A percentile compares a stretch with the other conserved stretches of the same genome.
Evolutionary conservation across 2,113 vertebrate genomes (phyloP).

Genomic region (Damaliscus lunatus): DNA sequence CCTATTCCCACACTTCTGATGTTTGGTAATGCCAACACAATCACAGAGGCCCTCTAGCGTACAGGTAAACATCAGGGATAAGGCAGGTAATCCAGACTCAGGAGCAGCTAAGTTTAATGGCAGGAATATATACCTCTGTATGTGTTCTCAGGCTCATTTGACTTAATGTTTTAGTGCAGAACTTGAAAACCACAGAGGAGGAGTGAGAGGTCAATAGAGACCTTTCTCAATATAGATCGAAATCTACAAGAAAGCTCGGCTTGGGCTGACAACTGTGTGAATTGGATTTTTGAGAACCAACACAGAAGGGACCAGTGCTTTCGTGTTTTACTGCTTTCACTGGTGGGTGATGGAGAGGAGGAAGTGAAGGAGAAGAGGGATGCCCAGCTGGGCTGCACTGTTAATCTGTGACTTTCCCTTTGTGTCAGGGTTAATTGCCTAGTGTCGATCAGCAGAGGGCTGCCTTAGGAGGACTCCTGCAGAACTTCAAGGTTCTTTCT

Average conservation of each 20-base stretch:
- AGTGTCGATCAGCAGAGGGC: background rate
- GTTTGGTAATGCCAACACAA: background rate
- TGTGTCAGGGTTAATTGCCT: background rate
- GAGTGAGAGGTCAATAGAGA: background rate
- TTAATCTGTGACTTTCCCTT: background rate
- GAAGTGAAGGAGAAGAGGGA: background rate
- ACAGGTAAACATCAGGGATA: background rate
- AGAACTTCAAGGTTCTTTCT: background rate
- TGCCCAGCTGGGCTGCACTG: background rate
- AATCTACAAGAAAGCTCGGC: background rate
- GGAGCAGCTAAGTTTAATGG: background rate
- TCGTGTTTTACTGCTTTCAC: background rate
- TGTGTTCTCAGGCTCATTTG: background rate
- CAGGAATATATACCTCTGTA: background rate
- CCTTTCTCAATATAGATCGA: background rate
- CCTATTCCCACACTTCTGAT: background rate
- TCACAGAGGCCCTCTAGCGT: background rate
- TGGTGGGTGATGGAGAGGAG: background rate
- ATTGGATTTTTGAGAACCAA: background rate
- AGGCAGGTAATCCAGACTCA: background rate
- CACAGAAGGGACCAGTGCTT: background rate
- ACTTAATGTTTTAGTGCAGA: background rate
- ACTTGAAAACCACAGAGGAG: background rate
- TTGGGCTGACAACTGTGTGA: background rate
- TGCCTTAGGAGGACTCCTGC: background rate